Percentiles rank a stretch among this genome's conserved stretches.
Conservation (phyloP, 2,797 vertebrate species). For the Neosilurus mollespiculum region DNA sequence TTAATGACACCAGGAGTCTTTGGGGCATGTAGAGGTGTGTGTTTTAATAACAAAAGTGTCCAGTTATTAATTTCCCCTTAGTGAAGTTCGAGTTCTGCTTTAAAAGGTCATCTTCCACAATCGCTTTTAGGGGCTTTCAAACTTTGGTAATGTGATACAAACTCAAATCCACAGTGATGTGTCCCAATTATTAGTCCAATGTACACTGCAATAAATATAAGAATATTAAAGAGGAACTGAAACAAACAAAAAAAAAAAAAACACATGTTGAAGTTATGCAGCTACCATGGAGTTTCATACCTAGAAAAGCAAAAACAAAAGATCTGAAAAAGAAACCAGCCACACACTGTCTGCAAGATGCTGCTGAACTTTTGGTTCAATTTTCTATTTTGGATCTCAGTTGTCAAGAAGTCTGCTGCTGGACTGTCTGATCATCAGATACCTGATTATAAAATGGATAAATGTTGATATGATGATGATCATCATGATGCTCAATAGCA, state of each 20-base stretch:
- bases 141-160: not conserved
- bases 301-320: too few relatives aligned
- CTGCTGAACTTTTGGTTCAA: not conserved
- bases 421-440: not conserved
- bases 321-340: not conserved
- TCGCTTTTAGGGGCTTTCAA: not conserved
- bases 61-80: not conserved
- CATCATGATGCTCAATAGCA: not conserved
- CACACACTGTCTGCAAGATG: not conserved
- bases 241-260: too few relatives aligned
- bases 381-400: not conserved
- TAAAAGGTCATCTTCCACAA: slow-evolving; percentile 10
- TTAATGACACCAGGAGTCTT: too few relatives aligned
- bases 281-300: not conserved
- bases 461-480: not conserved
- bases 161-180: not conserved
- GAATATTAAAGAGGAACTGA: not conserved
- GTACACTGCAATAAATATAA: not conserved
- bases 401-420: not conserved
- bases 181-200: too few relatives aligned
- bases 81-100: not conserved
- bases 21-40: too few relatives aligned
- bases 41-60: not conserved
- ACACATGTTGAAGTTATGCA: too few relatives aligned
- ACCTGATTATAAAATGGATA: not conserved